Evolutionary conservation across 2,888 invertebrate species (phyloP), one percentile per base, ranked within the genome.

Genomic region (Phengaris alcon): DNA sequence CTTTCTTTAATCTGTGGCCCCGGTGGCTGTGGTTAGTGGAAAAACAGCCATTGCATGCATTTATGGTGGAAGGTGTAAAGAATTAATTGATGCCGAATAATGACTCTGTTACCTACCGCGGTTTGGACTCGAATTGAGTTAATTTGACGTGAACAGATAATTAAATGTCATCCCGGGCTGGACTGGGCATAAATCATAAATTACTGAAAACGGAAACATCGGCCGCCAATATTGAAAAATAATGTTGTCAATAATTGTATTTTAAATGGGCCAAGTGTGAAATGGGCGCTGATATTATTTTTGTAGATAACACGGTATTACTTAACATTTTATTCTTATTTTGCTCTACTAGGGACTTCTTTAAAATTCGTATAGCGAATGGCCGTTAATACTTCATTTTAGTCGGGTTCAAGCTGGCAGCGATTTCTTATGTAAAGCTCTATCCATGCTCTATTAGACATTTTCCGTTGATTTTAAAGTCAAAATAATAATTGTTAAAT

Each of bases 61-160:
- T 15, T 15, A 55, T 57, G 59, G 4, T 22, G 22, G 4, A 59
- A 59, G 52, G 70, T 52, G 35, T 54, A 35, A 54, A 54, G 52
- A 82, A 82, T 82, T 81, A 79, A 82, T 83, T 81, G 81, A 81
- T 80, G 80, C 75, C 68, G 75, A 75, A 80, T 79, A 80, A 81
- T 79, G 80, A 79, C 78, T 78, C 77, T 77, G 76, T 77, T 70
- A 81, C 77, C 75, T 74, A 68, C 76, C 74, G 74, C 76, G 76
- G 72, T 77, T 74, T 74, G 73, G 75, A 77, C 74, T 75, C 76
- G 76, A 59, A 77, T 74, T 75, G 72, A 77, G 75, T 75, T 74
- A 73, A 76, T 74, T 74, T 74, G 75, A 75, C 57, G 55, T 70
- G 59, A 75, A 64, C 54, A 77, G 70, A 75, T 75, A 74, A 76